Conservation (phyloP, 2,888 invertebrate genomes). For the Drosophila flavopinicola region DNA sequence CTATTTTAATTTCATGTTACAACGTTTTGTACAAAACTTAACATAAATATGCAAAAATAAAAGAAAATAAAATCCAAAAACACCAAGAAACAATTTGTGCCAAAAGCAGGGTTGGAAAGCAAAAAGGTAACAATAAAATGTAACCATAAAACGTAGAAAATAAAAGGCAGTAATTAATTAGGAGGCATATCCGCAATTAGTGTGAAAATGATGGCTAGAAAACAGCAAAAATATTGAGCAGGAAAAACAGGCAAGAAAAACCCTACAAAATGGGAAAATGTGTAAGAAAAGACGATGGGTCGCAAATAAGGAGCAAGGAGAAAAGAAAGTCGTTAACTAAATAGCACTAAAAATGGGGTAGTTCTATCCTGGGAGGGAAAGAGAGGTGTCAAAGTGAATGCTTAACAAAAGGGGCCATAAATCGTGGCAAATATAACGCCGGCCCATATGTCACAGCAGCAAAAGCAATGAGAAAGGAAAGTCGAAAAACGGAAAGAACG, state of each 20-base stretch:
- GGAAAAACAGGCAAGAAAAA: slow-evolving; percentile 28
- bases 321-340: slow-evolving; percentile 70
- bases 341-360: slow-evolving; percentile 66
- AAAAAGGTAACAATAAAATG: slow-evolving; percentile 7
- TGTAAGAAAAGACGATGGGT: slow-evolving; percentile 32
- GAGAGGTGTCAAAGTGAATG: slow-evolving; percentile 69
- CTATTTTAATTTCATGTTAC: too few relatives aligned
- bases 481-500: slow-evolving; percentile 27
- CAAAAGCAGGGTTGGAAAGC: slow-evolving; percentile 50
- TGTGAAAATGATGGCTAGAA: slow-evolving; percentile 71
- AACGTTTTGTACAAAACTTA: too few relatives aligned
- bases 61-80: background rate
- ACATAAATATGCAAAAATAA: background rate
- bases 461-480: slow-evolving; percentile 21
- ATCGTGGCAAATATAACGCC: slow-evolving; percentile 75
- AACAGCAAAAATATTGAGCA: slow-evolving; percentile 44
- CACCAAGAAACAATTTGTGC: too few relatives aligned
- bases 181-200: slow-evolving; percentile 76
- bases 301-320: slow-evolving; percentile 8
- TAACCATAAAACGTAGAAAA: slow-evolving; percentile 29
- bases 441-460: slow-evolving; percentile 65
- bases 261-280: slow-evolving; percentile 33
- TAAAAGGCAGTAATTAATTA: slow-evolving; percentile 65
- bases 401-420: slow-evolving; percentile 61
- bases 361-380: slow-evolving; percentile 19